Evolutionary conservation across 2,888 invertebrate species (phyloP).

Genomic region (Atethmia centrago): DNA sequence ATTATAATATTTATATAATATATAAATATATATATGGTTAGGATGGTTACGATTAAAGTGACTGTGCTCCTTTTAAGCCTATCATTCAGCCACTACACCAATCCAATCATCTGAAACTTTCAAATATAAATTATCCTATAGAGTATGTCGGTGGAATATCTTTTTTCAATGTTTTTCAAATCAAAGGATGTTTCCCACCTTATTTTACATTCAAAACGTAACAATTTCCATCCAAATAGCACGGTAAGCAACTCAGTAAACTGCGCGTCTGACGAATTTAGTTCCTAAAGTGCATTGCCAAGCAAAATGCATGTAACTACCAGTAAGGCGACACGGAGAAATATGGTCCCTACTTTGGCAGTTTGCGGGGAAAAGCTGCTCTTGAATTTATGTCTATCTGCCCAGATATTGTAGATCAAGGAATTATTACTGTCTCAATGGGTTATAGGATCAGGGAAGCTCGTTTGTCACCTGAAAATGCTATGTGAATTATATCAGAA

Average conservation of each 20-base stretch:
- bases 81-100: neutral
- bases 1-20: too few relatives aligned
- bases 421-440: conserved; percentile 25
- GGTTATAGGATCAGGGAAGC: neutral
- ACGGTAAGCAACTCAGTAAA: conserved; percentile 50
- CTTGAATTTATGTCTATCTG: conserved; percentile 41
- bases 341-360: conserved; percentile 49
- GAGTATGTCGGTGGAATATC: neutral
- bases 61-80: too few relatives aligned
- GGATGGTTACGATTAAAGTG: too few relatives aligned
- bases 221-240: conserved; percentile 40
- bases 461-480: neutral
- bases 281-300: conserved; percentile 52
- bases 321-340: conserved; percentile 46
- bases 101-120: neutral
- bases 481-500: neutral
- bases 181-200: neutral
- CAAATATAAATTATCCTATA: neutral
- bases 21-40: too few relatives aligned
- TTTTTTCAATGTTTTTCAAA: neutral
- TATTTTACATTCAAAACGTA: conserved; percentile 21
- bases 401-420: conserved; percentile 34
- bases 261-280: conserved; percentile 45
- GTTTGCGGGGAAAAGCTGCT: conserved; percentile 45
- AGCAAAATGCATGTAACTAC: conserved; percentile 54